Base-by-base conservation (phyloP, 2,797 vertebrate species). In the Cottoperca gobio region DNA sequence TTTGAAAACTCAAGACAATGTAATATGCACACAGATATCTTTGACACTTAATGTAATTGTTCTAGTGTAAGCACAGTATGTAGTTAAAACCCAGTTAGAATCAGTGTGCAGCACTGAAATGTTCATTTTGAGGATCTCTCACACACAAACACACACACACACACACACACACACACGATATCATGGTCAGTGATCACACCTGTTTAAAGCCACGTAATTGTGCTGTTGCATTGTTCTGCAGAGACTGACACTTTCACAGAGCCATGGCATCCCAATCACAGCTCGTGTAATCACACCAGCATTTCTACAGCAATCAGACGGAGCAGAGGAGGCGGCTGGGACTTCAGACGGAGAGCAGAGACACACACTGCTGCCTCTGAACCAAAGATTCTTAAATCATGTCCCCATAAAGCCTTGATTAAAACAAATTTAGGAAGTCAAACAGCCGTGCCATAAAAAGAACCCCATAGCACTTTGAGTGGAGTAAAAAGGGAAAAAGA, bases 371-470 rank as follows among this genome's bases (percentile, higher is more conserved):
- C 74, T 77, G 76, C 76, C 76, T 89, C 76, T 82, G 76, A 94
- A 84, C 76, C 84, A 77, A 73, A 89, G 79, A 87, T 67, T 89
- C 88, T 90, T 80, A 89, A 93, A 93, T 92, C 85, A 87, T 76
- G 81, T 88, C 90, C 90, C 80, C 86, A 62, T 89, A 85, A 91
- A 92, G 88, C 81, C 89, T 93, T 93, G 91, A 95, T 93, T 94
- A 94, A 90, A 93, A 92, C 68, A 87, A 88, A 91, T 91, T 89
- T 85, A 86, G 72, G 85, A 87, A 91, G 88, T 91, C 84, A 92
- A 93, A 88, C 78, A 75, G 68, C 78, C 43, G 23, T 62, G 81
- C 76, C 75, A 71, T 17, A 72, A 82, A 86, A 91, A 88, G 84
- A 7, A n/a, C n/a, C 33, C 70, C 70, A 43, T 0, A 42, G 57